phyloP scores from a whole-genome alignment of 1,140 invertebrate species.

The Bombus waltoni region DNA sequence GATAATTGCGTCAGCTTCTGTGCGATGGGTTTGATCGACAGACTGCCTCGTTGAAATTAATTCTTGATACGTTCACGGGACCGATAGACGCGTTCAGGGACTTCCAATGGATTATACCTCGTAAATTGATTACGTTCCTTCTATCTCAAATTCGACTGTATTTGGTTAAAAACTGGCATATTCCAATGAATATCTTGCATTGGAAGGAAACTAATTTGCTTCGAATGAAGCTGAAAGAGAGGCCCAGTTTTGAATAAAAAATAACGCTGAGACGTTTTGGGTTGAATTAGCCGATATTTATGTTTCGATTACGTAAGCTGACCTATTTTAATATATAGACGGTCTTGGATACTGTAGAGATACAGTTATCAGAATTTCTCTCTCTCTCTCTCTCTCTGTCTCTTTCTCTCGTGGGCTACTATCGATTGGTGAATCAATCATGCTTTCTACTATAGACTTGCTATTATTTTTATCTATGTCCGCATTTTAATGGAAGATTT shows the following conservation, averaged over 20 bases:
- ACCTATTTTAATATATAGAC: neutral
- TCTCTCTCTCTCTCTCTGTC: neutral
- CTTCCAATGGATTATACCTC: neutral
- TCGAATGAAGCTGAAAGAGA: neutral
- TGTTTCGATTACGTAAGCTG: neutral
- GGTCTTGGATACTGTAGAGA: neutral
- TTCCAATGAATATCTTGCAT: neutral
- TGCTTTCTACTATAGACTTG: neutral
- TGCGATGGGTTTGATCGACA: slow-evolving; percentile 6
- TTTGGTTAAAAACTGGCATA: neutral
- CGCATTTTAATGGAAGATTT: neutral
- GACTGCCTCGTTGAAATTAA: slow-evolving; percentile 30
- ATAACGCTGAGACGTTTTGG: neutral
- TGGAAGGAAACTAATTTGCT: neutral
- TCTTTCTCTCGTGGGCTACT: neutral
- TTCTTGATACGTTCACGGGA: slow-evolving; percentile 15
- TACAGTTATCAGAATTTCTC: neutral
- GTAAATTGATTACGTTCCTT: neutral
- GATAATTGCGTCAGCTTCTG: slow-evolving; percentile 30
- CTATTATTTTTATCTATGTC: neutral
- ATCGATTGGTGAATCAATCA: neutral
- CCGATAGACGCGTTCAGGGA: neutral
- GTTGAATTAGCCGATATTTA: neutral
- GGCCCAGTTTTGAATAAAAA: neutral
- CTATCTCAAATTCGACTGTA: no score